A percentile compares a stretch with the other conserved stretches of the same genome.
Evolutionary conservation across 1,140 invertebrate genomes (phyloP).

Genomic region (Cotesia typhae): DNA sequence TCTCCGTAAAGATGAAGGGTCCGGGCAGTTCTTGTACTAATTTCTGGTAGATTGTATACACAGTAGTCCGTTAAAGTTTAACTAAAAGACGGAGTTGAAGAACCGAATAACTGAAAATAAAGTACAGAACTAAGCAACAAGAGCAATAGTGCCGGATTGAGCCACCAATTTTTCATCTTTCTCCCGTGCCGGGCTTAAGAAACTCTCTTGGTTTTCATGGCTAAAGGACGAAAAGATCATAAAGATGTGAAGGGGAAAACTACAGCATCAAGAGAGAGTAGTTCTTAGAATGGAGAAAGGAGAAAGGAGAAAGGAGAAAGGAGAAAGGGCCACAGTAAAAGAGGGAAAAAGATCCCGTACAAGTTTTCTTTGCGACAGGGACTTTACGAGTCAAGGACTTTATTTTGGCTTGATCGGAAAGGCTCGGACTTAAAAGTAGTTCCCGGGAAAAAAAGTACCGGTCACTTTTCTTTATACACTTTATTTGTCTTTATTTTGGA

Average conservation of each 20-base stretch:
- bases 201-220: conserved; percentile 13
- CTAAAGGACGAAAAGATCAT: not conserved
- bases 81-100: not conserved
- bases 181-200: conserved; percentile 1
- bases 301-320: not conserved
- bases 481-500: not conserved
- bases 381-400: conserved; percentile 17
- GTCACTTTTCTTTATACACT: conserved; percentile 12
- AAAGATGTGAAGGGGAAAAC: conserved; percentile 7
- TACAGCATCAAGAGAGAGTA: not conserved
- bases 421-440: not conserved
- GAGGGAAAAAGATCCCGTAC: not conserved
- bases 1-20: too few relatives aligned
- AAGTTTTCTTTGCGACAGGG: not conserved
- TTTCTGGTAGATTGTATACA: too few relatives aligned
- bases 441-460: not conserved
- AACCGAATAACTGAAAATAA: conserved; percentile 1
- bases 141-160: conserved; percentile 2
- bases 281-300: not conserved
- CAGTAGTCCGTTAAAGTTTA: too few relatives aligned
- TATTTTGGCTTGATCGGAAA: conserved; percentile 9
- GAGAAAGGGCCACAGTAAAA: not conserved
- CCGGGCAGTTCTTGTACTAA: too few relatives aligned
- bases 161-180: conserved; percentile 36
- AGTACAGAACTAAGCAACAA: not conserved